These are phyloP conservation scores for Lepus oiostolus DNA, from an alignment of 2,797 vertebrate genomes.

Conservation along the genomic window DNA sequence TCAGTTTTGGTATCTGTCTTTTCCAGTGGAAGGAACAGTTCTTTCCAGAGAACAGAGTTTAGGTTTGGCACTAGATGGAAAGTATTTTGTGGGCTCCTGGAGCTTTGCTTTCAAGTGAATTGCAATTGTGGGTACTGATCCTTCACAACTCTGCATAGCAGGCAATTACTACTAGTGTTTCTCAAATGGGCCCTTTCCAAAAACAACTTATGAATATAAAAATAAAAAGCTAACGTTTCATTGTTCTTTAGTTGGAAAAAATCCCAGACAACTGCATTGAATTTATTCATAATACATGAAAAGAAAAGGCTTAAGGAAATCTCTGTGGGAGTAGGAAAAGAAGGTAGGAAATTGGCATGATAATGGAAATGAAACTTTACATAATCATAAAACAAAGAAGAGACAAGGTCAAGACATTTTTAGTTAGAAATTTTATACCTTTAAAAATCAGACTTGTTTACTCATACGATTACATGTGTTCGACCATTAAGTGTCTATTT, in stretches of 20 bases:
- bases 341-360: slow-evolving; percentile 62
- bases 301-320: slow-evolving; percentile 68
- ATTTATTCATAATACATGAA: slow-evolving; percentile 78
- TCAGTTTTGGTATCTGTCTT: slow-evolving; percentile 59
- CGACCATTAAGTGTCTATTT: slow-evolving; percentile 39
- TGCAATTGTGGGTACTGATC: slow-evolving; percentile 67
- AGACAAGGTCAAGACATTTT: neutral
- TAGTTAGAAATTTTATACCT: slow-evolving; percentile 67
- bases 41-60: slow-evolving; percentile 61
- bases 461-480: slow-evolving; percentile 41
- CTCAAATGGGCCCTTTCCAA: slow-evolving; percentile 74
- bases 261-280: slow-evolving; percentile 77
- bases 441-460: slow-evolving; percentile 74
- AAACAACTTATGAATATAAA: slow-evolving; percentile 82
- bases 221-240: slow-evolving; percentile 82
- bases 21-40: slow-evolving; percentile 73
- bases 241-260: slow-evolving; percentile 80
- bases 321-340: slow-evolving; percentile 70
- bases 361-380: slow-evolving; percentile 66
- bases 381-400: slow-evolving; percentile 26
- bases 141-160: slow-evolving; percentile 48
- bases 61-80: slow-evolving; percentile 67
- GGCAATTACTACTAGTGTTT: slow-evolving; percentile 80
- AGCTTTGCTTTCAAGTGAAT: slow-evolving; percentile 67
- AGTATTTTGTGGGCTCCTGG: slow-evolving; percentile 69